Conservation (phyloP, 2,888 invertebrate genomes). For the Ormyrus thymus region DNA sequence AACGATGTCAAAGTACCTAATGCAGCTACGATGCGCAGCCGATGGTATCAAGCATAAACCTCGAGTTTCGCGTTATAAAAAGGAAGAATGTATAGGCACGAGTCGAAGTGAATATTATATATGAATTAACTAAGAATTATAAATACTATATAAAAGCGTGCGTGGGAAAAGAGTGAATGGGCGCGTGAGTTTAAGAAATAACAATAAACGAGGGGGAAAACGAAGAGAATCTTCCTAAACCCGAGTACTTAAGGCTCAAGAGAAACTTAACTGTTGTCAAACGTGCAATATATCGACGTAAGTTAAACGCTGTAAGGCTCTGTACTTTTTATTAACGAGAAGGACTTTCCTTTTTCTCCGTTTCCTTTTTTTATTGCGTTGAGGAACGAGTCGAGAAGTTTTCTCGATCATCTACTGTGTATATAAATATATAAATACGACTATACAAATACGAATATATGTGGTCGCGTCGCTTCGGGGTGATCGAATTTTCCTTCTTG, state of each 20-base stretch:
- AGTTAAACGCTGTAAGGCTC: conserved; percentile 68
- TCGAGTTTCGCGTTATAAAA: conserved; percentile 21
- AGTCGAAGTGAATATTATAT: conserved; percentile 49
- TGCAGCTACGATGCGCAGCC: conserved; percentile 37
- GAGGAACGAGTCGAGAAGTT: conserved; percentile 56
- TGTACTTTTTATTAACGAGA: conserved; percentile 66
- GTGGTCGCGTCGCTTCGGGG: conserved; percentile 67
- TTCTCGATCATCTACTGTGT: conserved; percentile 64
- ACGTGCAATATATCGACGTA: conserved; percentile 75
- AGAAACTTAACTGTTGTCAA: conserved; percentile 73
- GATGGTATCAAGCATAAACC: neutral
- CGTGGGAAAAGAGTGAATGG: conserved; percentile 3
- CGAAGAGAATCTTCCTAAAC: conserved; percentile 68
- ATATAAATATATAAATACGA: conserved; percentile 72
- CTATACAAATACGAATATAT: conserved; percentile 67
- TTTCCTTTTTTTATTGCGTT: conserved; percentile 47
- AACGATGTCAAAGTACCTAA: conserved; percentile 62
- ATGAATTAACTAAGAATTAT: conserved; percentile 54
- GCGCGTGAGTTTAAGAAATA: conserved; percentile 14
- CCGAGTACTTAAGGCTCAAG: conserved; percentile 69
- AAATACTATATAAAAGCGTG: conserved; percentile 53
- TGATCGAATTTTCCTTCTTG: conserved; percentile 61
- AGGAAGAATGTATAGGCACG: conserved; percentile 51
- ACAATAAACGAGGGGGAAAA: conserved; percentile 46
- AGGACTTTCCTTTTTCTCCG: conserved; percentile 4